Conservation (phyloP, 2,888 invertebrate species). For the Prosapia bicincta region DNA sequence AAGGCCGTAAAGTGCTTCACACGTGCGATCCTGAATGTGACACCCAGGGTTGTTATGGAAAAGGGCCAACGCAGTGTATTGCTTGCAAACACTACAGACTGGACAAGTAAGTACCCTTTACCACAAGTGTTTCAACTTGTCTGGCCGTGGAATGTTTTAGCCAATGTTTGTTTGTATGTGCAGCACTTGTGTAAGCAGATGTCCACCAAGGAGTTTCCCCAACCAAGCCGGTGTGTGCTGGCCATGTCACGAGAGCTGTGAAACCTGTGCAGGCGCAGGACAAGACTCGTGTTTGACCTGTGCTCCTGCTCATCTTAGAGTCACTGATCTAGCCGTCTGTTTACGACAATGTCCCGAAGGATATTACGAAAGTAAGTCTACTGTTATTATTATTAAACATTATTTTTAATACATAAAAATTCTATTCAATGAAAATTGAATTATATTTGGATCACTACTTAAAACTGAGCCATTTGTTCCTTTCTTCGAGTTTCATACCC, state of each 20-base stretch:
- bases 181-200: slow-evolving; percentile 80
- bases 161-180: slow-evolving; percentile 35
- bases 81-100: slow-evolving; percentile 76
- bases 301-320: slow-evolving; percentile 76
- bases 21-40: slow-evolving; percentile 85
- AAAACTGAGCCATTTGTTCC: too few relatives aligned
- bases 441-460: too few relatives aligned
- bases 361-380: slow-evolving; percentile 77
- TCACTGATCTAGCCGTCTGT: slow-evolving; percentile 81
- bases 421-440: too few relatives aligned
- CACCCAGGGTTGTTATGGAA: slow-evolving; percentile 80
- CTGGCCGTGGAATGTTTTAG: too few relatives aligned
- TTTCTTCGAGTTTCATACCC: too few relatives aligned
- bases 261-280: slow-evolving; percentile 83
- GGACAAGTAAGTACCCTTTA: slow-evolving; percentile 61
- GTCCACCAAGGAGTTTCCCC: slow-evolving; percentile 79
- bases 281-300: slow-evolving; percentile 84
- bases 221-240: slow-evolving; percentile 78
- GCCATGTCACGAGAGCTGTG: slow-evolving; percentile 86
- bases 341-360: slow-evolving; percentile 86
- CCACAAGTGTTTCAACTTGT: too few relatives aligned
- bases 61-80: slow-evolving; percentile 79
- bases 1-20: slow-evolving; percentile 51
- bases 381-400: too few relatives aligned
- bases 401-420: too few relatives aligned